phyloP scores from a whole-genome alignment of 2,888 invertebrate genomes.

The Drosophila yooni region DNA sequence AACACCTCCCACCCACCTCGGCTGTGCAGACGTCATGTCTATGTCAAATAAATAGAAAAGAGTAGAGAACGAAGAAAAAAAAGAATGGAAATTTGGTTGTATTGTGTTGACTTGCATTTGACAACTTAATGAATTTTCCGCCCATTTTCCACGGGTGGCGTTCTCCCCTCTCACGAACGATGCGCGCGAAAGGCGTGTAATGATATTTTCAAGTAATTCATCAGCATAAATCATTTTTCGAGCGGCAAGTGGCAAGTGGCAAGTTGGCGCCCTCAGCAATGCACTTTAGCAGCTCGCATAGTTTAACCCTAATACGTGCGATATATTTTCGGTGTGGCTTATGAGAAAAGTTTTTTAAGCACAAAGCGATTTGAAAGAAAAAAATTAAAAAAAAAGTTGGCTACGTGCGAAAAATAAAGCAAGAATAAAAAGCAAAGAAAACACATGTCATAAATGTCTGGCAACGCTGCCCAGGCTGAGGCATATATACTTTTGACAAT shows the following conservation, averaged over 20 bases:
- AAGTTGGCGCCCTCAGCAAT: constrained; percentile 40
- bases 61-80: constrained; percentile 8
- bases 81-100: constrained; percentile 20
- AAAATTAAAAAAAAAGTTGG: constrained; percentile 47
- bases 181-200: constrained; percentile 34
- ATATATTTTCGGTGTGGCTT: constrained; percentile 47
- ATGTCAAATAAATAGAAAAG: constrained; percentile 47
- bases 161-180: background rate
- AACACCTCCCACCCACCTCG: constrained; percentile 2
- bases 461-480: constrained; percentile 43
- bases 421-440: background rate
- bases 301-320: constrained; percentile 62
- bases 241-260: constrained; percentile 35
- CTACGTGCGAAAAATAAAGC: constrained; percentile 57
- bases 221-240: constrained; percentile 57
- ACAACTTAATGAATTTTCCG: constrained; percentile 77
- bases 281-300: constrained; percentile 10
- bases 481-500: constrained; percentile 56
- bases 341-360: constrained; percentile 68
- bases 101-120: constrained; percentile 81
- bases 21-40: constrained; percentile 63
- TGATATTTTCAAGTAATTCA: constrained; percentile 59
- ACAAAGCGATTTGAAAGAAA: constrained; percentile 7
- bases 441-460: constrained; percentile 51
- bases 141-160: constrained; percentile 22